Conservation (phyloP, 2,113 vertebrate genomes). For the Crotalus viridis region DNA sequence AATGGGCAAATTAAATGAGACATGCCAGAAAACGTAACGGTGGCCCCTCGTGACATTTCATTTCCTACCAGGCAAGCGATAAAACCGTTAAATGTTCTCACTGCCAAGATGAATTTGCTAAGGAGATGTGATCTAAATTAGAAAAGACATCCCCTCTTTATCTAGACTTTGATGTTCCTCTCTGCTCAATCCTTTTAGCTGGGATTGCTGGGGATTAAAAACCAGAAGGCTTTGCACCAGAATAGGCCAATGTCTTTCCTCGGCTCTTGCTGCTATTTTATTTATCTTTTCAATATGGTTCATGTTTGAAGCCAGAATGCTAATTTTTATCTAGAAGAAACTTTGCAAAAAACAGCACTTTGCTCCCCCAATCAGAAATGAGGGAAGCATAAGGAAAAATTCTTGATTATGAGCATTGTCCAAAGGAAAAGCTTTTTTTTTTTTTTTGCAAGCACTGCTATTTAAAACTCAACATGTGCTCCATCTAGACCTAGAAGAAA, state of each 20-base stretch:
- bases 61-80: conserved; percentile 25
- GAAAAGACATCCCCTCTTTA: conserved; percentile 29
- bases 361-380: not conserved
- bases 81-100: not conserved
- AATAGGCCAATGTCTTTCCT: not conserved
- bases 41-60: conserved; percentile 14
- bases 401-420: not conserved
- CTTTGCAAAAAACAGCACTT: conserved; percentile 3
- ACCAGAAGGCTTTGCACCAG: not conserved
- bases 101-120: conserved; percentile 25
- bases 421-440: not conserved
- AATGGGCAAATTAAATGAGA: not conserved
- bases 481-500: not conserved
- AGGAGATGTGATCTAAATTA: conserved; percentile 26
- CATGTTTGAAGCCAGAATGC: not conserved
- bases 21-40: not conserved
- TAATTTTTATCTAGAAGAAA: not conserved
- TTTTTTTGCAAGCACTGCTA: not conserved
- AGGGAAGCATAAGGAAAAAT: not conserved
- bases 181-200: conserved; percentile 20
- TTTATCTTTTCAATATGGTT: not conserved
- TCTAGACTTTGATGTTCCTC: conserved; percentile 12
- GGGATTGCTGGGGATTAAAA: conserved; percentile 13
- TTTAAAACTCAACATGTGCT: not conserved
- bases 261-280: conserved; percentile 8